Evolutionary conservation across 2,888 invertebrate species (phyloP), one percentile per base, ranked within the genome.

Genomic region (Crepidodera aurea): DNA sequence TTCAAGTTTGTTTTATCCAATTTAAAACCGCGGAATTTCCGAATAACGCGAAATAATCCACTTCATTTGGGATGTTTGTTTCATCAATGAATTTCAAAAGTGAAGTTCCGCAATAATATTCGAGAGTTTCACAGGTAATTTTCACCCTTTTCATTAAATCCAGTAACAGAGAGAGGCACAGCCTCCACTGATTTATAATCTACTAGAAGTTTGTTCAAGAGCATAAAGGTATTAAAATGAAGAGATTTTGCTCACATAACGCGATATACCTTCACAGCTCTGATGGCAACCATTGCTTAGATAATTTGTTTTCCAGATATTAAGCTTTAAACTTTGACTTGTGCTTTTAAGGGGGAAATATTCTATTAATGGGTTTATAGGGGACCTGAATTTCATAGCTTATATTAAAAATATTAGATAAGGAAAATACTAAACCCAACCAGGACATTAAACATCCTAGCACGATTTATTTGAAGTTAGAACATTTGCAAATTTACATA

Each of bases 141-240:
- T 57, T 56, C 56, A 32, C 56, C 56, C 46, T 56, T 56, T 56
- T 57, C 56, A 48, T 57, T 57, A 57, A 48, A 48, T 56, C 37
- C 48, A 27, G 48, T 48, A 48, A 57, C 48, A 39, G 56, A 57
- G 39, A 48, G 56, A 46, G 39, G 48, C 56, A n/a, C n/a, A 19
- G 37, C 48, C 22, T 29, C 15, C 37, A 27, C 48, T 19, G 56
- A 57, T 57, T 57, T 48, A 48, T 57, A 57, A 57, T 57, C 56
- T 48, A 48, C 56, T 48, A 25, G 16, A 48, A 57, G 56, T 57
- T 57, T 57, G 56, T 48, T 57, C 56, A 39, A 48, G 56, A 48
- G 48, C 39, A 57, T 57, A 48, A 57, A 39, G 48, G 56, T 57
- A 57, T 57, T 57, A 57, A 48, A 57, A 48, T 12, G 13, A 22